Percentiles rank a stretch among this genome's conserved stretches.
phyloP scores from a whole-genome alignment of 2,888 invertebrate genomes.

The Cryptophagus acutangulus region DNA sequence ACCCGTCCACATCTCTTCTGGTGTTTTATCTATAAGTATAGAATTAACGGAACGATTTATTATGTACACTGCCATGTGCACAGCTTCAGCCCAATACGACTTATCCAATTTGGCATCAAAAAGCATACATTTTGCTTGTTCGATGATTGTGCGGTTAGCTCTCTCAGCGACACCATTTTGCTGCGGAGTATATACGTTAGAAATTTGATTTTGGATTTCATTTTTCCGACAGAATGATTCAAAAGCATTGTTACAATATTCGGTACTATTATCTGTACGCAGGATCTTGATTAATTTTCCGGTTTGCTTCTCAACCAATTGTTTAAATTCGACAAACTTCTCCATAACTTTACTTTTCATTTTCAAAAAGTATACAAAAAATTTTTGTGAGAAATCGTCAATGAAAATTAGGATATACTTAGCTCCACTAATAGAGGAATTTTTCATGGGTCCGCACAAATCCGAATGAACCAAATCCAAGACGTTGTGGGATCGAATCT shows the following conservation, averaged over 20 bases:
- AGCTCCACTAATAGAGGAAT: conserved; percentile 18
- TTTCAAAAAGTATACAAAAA: conserved; percentile 32
- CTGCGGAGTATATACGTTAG: conserved; percentile 23
- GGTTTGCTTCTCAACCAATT: conserved; percentile 30
- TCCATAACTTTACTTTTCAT: conserved; percentile 29
- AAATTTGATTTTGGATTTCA: conserved; percentile 21
- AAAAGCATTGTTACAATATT: conserved; percentile 21
- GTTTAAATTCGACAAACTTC: conserved; percentile 29
- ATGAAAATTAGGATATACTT: conserved; percentile 35
- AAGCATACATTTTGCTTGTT: conserved; percentile 21
- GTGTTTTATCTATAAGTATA: conserved; percentile 22
- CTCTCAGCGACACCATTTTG: conserved; percentile 25
- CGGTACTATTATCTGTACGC: conserved; percentile 28
- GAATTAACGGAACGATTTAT: conserved; percentile 26
- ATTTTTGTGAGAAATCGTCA: conserved; percentile 34
- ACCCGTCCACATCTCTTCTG: conserved; percentile 36
- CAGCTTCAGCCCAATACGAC: conserved; percentile 19
- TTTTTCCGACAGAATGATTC: conserved; percentile 16
- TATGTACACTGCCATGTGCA: conserved; percentile 18
- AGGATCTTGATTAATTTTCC: conserved; percentile 30
- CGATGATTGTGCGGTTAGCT: conserved; percentile 20
- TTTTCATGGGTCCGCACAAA: conserved; percentile 25
- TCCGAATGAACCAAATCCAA: conserved; percentile 13
- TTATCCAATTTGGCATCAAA: conserved; percentile 13
- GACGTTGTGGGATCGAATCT: conserved; percentile 17